These are phyloP conservation scores for Rhogogaster chlorosoma DNA, from an alignment of 2,888 invertebrate species.

Conservation along the genomic window DNA sequence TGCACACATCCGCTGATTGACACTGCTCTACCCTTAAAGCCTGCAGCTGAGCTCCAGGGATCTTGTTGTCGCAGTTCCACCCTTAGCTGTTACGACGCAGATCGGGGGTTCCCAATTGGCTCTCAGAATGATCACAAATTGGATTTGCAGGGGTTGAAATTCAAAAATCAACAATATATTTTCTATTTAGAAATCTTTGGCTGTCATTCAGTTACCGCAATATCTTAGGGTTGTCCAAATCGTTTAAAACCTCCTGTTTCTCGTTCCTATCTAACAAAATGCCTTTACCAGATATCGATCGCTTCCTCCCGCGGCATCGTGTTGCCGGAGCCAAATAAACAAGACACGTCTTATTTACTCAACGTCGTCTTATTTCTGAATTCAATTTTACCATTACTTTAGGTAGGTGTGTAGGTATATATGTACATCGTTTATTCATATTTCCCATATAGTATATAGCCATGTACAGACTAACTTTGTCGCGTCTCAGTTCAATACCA, in stretches of 20 bases:
- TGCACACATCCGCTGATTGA: conserved; percentile 33
- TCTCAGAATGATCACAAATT: neutral
- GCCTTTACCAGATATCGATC: conserved; percentile 28
- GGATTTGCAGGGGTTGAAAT: neutral
- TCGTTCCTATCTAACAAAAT: conserved; percentile 21
- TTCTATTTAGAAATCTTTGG: neutral
- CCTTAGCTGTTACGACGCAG: neutral
- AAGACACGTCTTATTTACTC: conserved; percentile 38
- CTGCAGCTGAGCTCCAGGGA: conserved; percentile 12
- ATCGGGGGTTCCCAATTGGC: neutral
- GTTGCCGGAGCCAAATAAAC: conserved; percentile 28
- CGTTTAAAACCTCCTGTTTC: conserved; percentile 13
- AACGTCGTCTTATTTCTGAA: conserved; percentile 6
- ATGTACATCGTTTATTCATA: neutral
- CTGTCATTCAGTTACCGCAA: neutral
- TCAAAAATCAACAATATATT: neutral
- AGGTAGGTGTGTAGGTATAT: neutral
- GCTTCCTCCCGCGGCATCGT: conserved; percentile 36
- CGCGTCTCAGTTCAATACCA: neutral
- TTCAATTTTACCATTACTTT: conserved; percentile 24
- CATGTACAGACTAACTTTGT: neutral
- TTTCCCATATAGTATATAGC: conserved; percentile 11
- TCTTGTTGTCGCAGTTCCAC: neutral
- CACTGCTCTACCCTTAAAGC: conserved; percentile 4
- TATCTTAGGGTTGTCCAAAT: neutral